Base-by-base conservation (phyloP, 2,888 invertebrate genomes). In the Synergus umbraculus region DNA sequence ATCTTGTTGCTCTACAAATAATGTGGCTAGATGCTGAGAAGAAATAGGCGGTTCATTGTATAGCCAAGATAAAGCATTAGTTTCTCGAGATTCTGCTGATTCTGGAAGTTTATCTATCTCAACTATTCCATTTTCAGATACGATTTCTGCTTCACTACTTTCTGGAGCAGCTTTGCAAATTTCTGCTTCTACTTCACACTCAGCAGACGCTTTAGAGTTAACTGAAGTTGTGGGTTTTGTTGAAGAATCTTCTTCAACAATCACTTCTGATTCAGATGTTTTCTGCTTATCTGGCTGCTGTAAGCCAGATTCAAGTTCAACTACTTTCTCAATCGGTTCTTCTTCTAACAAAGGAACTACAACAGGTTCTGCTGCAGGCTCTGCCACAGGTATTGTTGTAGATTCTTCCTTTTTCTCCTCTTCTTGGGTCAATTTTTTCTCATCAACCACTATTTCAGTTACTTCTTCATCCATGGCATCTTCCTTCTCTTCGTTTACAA, bases 1-100 rank as follows among this genome's bases (percentile, higher is more conserved):
- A 90, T 98, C 98, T 7, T 94, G 94, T 88, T 96, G 94, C 64
- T 95, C 95, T 18, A 98, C 95, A 81, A 93, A 95, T 77, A 97
- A 93, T 66, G 94, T 93, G 0, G 93, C 89, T 76, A 97, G 93
- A 85, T 96, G 94, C 78, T 95, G 94, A 0, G 92, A 89, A 18
- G 94, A 93, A 77, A 97, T 93, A 76, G 96, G 93, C 13, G 93
- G 93, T 63, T 94, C 93, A 66, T 94, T 93, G 86, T 95, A 95
- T 54, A 97, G 92, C 93, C 96, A 95, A 76, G 93, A 41, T 41
- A 58, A 54, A 29, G 41, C n/a, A 37, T 73, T 54, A 37, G n/a
- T 10, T 4, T 94, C 94, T 9, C 92, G 89, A 43, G 94, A 93
- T 77, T 97, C 93, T 80, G 95, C 93, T 29, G 92, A 93, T 63